phyloP scores from a whole-genome alignment of 2,888 invertebrate species.

The Hirtodrosophila histrioides region DNA sequence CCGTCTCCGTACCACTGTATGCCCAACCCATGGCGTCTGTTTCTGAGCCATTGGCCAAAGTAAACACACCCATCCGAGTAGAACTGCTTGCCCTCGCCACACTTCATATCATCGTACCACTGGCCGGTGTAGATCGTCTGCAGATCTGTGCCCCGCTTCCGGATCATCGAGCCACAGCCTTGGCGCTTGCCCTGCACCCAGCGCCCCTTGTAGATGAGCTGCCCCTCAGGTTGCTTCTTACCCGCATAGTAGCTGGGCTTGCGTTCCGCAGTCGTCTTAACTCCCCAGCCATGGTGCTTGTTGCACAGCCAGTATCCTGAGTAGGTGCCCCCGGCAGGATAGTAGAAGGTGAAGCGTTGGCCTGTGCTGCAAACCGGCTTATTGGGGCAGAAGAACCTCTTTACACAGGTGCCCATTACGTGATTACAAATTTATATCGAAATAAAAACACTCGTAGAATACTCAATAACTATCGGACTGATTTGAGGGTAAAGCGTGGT shows the following conservation, averaged over 20 bases:
- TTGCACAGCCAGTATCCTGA: constrained; percentile 76
- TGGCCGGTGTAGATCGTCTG: constrained; percentile 79
- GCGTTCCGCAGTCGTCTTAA: constrained; percentile 56
- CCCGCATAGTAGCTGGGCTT: constrained; percentile 22
- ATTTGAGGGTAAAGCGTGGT: background rate
- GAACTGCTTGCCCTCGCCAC: constrained; percentile 83
- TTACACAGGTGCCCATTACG: constrained; percentile 55
- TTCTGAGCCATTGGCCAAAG: constrained; percentile 80
- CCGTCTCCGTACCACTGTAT: constrained; percentile 82
- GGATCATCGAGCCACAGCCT: constrained; percentile 80
- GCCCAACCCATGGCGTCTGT: constrained; percentile 81
- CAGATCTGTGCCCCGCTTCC: constrained; percentile 66
- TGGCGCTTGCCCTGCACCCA: constrained; percentile 79
- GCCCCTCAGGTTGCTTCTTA: constrained; percentile 61
- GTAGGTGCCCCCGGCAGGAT: constrained; percentile 76
- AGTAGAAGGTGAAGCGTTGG: constrained; percentile 67
- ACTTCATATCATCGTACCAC: constrained; percentile 80
- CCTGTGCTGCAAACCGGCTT: constrained; percentile 68
- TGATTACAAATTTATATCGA: constrained; percentile 11
- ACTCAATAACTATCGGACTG: too few species aligned
- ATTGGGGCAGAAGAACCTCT: constrained; percentile 59
- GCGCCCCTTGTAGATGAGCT: constrained; percentile 81
- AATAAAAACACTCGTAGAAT: background rate
- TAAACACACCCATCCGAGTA: constrained; percentile 78
- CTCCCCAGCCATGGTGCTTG: constrained; percentile 76